Evolutionary conservation across 1,140 invertebrate genomes (phyloP).

Genomic region (Meloidogyne exigua): DNA sequence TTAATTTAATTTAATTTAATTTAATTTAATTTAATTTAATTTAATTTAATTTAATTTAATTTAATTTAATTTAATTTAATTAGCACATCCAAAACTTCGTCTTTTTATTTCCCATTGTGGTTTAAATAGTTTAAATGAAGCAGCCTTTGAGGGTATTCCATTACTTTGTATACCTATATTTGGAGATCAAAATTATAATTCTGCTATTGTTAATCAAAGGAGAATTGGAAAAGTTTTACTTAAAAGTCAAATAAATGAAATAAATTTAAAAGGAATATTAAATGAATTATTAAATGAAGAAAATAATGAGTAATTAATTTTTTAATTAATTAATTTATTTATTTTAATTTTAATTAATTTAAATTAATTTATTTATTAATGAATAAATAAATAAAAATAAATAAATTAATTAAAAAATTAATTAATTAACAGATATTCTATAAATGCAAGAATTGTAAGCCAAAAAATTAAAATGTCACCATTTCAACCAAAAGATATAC

Average conservation of each 20-base stretch:
- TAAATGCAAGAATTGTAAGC: conserved; percentile 18
- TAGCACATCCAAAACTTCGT: conserved; percentile 35
- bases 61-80: background rate
- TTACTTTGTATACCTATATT: conserved; percentile 57
- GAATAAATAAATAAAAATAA: conserved; percentile 5
- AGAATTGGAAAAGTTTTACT: conserved; percentile 32
- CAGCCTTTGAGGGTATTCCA: conserved; percentile 48
- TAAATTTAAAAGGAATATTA: conserved; percentile 20
- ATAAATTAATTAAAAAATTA: background rate
- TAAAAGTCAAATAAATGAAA: conserved; percentile 31
- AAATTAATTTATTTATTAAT: conserved; percentile 25
- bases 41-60: too few species aligned
- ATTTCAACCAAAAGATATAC: conserved; percentile 18
- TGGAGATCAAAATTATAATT: conserved; percentile 52
- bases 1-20: background rate
- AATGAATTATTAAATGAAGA: conserved; percentile 28
- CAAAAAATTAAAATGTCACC: conserved; percentile 20
- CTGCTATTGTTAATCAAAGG: conserved; percentile 36
- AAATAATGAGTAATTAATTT: conserved; percentile 15
- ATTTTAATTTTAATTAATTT: conserved; percentile 10
- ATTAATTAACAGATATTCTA: conserved; percentile 13
- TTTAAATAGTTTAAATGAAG: conserved; percentile 51
- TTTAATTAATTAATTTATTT: conserved; percentile 14
- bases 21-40: background rate
- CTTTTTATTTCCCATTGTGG: conserved; percentile 58